phyloP scores from a whole-genome alignment of 2,113 vertebrate species.

The Paramisgurnus dabryanus region DNA sequence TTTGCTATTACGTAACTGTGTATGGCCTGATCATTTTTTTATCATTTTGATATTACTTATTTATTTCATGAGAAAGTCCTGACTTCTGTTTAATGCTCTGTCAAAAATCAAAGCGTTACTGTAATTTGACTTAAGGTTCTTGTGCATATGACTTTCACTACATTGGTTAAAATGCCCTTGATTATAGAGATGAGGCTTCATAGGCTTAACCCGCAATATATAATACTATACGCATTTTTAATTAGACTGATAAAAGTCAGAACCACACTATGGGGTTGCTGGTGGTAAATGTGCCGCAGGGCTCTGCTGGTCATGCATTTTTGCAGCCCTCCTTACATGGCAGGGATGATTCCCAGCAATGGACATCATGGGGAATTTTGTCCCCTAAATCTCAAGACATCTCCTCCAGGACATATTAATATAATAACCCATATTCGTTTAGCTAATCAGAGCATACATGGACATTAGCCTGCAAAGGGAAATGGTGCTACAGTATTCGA shows the following conservation, averaged over 20 bases:
- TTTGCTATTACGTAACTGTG: too few relatives aligned
- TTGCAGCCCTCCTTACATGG: conserved; percentile 60
- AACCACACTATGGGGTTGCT: conserved; percentile 69
- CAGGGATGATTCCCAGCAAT: conserved; percentile 75
- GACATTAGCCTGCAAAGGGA: conserved; percentile 74
- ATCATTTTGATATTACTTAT: too few relatives aligned
- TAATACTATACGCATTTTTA: conserved; percentile 63
- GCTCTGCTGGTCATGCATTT: conserved; percentile 60
- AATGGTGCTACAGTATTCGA: conserved; percentile 77
- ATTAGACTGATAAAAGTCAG: conserved; percentile 70
- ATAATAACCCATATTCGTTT: conserved; percentile 74
- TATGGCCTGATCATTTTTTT: too few relatives aligned
- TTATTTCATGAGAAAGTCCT: too few relatives aligned
- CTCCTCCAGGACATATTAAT: conserved; percentile 71
- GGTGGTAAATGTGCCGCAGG: conserved; percentile 73
- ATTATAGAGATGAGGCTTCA: conserved; percentile 52
- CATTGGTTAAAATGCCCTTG: conserved; percentile 49
- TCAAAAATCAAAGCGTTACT: not conserved
- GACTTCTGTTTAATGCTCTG: too few relatives aligned
- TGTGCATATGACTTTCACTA: conserved; percentile 4
- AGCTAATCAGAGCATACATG: conserved; percentile 76
- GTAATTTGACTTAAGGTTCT: not conserved
- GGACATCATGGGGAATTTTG: conserved; percentile 66
- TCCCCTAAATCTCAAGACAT: conserved; percentile 54
- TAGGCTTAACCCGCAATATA: conserved; percentile 41